Evolutionary conservation across 2,888 invertebrate genomes (phyloP), one percentile per base, ranked within the genome.

Genomic region (Eristalis arbustorum): DNA sequence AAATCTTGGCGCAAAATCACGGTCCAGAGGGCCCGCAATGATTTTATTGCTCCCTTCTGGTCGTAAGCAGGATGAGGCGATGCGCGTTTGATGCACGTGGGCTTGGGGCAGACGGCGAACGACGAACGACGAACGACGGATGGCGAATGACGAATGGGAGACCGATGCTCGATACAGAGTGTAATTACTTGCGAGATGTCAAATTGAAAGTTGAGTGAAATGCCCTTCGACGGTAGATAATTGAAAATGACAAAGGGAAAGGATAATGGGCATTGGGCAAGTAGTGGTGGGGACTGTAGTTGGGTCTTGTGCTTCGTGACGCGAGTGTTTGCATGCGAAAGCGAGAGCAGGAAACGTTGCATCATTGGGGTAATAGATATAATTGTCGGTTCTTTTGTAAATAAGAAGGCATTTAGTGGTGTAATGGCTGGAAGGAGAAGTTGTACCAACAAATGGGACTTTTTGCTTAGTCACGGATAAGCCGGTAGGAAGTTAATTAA

Each of bases 1-100:
- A 79, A 87, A 87, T 79, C 83, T 75, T 78, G 63, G 78, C 72
- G 62, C 62, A 67, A 83, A 87, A 82, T 87, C 82, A 67, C 74
- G 40, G 74, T 42, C 71, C 75, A 79, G 67, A 75, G 75, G 75
- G 31, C 72, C n/a, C 37, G 67, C 56, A 75, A 71, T 61, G 62
- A 73, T 75, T 87, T 87, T 87, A 87, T 83, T 83, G 72, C 78
- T 59, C 25, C 59, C n/a, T 63, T 56, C 63, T 69, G 71, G 69
- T 28, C 66, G 40, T 40, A 42, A n/a, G 64, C 25, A 64, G 40
- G 42, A 57, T 42, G 37, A 34, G 34, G 76, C 64, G 72, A 67
- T 64, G 72, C 56, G 64, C 69, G 57, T 77, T 64, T 37, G 69
- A 3, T 69, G 62, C 73, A 80, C 66, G 80, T 80, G 80, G 80